phyloP scores from a whole-genome alignment of 2,113 vertebrate genomes.

The Semicossyphus pulcher region DNA sequence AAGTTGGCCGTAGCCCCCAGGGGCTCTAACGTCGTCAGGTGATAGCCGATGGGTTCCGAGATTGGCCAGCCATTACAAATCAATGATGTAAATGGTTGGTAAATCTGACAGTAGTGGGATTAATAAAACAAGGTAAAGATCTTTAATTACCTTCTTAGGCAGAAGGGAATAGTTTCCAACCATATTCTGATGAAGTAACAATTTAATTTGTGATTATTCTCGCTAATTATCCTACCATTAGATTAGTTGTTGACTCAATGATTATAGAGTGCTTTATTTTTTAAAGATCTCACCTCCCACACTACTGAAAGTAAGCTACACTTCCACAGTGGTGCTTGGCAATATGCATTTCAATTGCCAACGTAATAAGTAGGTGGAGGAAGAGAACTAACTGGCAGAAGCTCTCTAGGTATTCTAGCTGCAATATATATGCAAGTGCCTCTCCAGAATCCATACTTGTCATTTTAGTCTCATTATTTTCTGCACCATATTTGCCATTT shows the following conservation, averaged over 20 bases:
- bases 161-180: not conserved
- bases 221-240: constrained; percentile 1
- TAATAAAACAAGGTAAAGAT: too few relatives aligned
- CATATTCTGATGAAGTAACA: not conserved
- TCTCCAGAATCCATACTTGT: not conserved
- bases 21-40: too few relatives aligned
- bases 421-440: not conserved
- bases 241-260: constrained; percentile 15
- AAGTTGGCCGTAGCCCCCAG: too few relatives aligned
- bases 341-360: constrained; percentile 32
- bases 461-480: constrained; percentile 31
- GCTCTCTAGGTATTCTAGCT: not conserved
- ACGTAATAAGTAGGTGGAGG: constrained; percentile 59
- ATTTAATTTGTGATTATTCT: constrained; percentile 1
- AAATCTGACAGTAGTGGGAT: too few relatives aligned
- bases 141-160: not conserved
- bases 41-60: too few relatives aligned
- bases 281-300: constrained; percentile 69
- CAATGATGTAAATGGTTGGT: too few relatives aligned
- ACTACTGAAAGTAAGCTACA: constrained; percentile 54
- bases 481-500: constrained; percentile 16
- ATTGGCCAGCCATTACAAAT: too few relatives aligned
- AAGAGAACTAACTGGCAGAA: constrained; percentile 55
- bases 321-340: constrained; percentile 28
- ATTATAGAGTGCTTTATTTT: constrained; percentile 29